Conservation (phyloP, 2,888 invertebrate species). For the Dascillus cervinus region DNA sequence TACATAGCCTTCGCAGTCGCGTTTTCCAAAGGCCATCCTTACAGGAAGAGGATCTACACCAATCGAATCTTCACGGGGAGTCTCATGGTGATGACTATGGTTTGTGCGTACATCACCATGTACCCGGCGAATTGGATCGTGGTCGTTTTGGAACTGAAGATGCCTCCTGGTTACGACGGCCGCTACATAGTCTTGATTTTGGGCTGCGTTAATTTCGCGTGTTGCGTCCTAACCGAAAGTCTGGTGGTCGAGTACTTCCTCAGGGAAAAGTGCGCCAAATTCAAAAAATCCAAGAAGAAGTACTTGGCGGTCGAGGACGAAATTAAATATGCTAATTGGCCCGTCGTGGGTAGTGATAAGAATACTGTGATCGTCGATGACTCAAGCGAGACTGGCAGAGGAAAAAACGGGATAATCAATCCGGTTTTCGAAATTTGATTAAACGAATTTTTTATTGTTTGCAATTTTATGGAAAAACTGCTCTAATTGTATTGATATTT, state of each 20-base stretch:
- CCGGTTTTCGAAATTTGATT: too few species aligned
- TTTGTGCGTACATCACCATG: slow-evolving; percentile 47
- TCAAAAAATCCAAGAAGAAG: slow-evolving; percentile 10
- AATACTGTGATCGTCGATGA: too few species aligned
- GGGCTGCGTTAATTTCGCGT: slow-evolving; percentile 46
- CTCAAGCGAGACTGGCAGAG: too few species aligned
- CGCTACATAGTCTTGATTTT: slow-evolving; percentile 44
- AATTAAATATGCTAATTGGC: too few species aligned
- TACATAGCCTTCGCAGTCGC: slow-evolving; percentile 57
- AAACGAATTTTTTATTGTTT: too few species aligned
- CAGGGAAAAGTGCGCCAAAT: slow-evolving; percentile 41
- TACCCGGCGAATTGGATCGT: slow-evolving; percentile 44
- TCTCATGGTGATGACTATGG: slow-evolving; percentile 42
- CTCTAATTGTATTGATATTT: too few species aligned
- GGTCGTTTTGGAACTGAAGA: slow-evolving; percentile 53
- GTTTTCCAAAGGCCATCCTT: slow-evolving; percentile 60
- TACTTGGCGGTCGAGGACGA: slow-evolving; percentile 7
- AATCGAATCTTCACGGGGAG: slow-evolving; percentile 48
- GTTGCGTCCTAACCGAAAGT: slow-evolving; percentile 50
- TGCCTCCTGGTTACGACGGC: slow-evolving; percentile 51
- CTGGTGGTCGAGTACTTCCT: slow-evolving; percentile 51
- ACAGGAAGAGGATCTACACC: slow-evolving; percentile 53
- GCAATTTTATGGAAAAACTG: too few species aligned
- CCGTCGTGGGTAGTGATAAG: too few species aligned
- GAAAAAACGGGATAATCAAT: too few species aligned